Evolutionary conservation across 2,888 invertebrate species (phyloP).

Genomic region (Caenorhabditis parvicauda): DNA sequence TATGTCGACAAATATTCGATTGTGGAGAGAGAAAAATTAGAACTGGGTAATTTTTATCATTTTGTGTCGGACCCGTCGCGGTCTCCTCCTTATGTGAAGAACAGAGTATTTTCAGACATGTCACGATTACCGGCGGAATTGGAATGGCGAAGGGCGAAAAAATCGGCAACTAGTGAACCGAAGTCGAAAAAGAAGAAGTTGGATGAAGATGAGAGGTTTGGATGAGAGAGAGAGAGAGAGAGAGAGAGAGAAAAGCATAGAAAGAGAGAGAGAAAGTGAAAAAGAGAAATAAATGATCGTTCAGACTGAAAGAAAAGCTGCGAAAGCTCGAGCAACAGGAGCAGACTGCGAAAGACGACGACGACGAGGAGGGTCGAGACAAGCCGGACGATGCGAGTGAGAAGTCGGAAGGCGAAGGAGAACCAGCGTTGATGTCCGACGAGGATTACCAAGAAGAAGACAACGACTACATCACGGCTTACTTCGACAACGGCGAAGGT

Average conservation of each 20-base stretch:
- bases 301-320: not conserved
- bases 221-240: constrained; percentile 30
- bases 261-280: constrained; percentile 22
- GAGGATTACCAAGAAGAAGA: constrained; percentile 59
- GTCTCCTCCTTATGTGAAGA: too few species aligned
- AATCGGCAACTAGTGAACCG: too few species aligned
- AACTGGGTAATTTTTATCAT: constrained; percentile 27
- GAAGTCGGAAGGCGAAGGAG: constrained; percentile 26
- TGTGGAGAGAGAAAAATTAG: constrained; percentile 30
- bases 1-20: constrained; percentile 54
- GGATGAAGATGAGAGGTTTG: constrained; percentile 27
- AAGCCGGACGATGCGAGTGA: constrained; percentile 27
- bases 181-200: not conserved
- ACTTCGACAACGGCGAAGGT: constrained; percentile 61
- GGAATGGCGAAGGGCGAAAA: constrained; percentile 29
- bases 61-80: too few species aligned
- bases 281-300: constrained; percentile 4
- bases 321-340: constrained; percentile 14
- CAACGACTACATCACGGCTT: constrained; percentile 58
- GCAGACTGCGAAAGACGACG: constrained; percentile 19
- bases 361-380: constrained; percentile 19
- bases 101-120: constrained; percentile 16
- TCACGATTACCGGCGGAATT: constrained; percentile 31
- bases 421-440: constrained; percentile 41
- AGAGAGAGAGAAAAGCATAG: constrained; percentile 21